These are phyloP conservation scores for Peromyscus maniculatus DNA, from an alignment of 2,113 vertebrate species.

Conservation along the genomic window DNA sequence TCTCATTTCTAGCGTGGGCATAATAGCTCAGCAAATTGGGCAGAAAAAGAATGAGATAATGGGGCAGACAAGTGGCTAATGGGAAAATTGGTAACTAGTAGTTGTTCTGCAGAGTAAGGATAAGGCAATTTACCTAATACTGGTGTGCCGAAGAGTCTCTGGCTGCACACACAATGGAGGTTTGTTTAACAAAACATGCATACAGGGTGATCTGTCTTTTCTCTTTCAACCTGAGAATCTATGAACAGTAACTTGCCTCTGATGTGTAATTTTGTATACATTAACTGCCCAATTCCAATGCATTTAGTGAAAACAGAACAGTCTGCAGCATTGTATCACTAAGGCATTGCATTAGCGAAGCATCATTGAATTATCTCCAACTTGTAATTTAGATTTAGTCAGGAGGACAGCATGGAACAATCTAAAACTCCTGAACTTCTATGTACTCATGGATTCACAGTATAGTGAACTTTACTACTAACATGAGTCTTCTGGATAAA, in stretches of 20 bases:
- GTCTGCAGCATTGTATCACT: not conserved
- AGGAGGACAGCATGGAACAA: not conserved
- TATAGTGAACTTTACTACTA: not conserved
- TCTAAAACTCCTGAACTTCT: not conserved
- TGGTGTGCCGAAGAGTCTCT: not conserved
- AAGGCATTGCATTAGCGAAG: not conserved
- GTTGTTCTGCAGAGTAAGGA: not conserved
- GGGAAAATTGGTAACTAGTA: not conserved
- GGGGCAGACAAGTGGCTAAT: not conserved
- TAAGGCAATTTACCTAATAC: not conserved
- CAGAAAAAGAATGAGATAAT: not conserved
- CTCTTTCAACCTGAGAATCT: not conserved
- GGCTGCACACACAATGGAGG: not conserved
- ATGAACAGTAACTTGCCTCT: not conserved
- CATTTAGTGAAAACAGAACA: not conserved
- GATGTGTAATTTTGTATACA: not conserved
- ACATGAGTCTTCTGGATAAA: not conserved
- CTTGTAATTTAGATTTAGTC: not conserved
- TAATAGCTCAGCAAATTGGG: not conserved
- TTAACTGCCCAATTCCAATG: not conserved
- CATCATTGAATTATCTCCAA: not conserved
- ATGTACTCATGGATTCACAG: not conserved
- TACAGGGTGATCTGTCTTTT: not conserved
- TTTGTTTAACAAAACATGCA: not conserved
- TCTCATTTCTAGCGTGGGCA: not conserved